Percentiles rank a stretch among this genome's conserved stretches.
Conservation (phyloP, 2,797 vertebrate species). For the Holocentrus rufus region DNA sequence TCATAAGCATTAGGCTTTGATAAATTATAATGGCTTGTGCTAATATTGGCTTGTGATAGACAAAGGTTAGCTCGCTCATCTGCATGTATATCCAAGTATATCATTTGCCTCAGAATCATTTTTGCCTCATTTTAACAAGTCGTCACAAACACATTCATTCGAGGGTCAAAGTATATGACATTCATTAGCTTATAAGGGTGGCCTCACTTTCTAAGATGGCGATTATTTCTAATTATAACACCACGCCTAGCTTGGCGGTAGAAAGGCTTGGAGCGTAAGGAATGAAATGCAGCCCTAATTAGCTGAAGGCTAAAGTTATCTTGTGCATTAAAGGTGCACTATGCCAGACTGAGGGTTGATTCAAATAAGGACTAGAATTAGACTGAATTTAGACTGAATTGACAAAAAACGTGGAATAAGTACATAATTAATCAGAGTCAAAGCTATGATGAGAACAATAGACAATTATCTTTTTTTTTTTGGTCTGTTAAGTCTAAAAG, state of each 20-base stretch:
- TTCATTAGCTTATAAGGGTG: slow-evolving; percentile 6
- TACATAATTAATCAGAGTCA: too few relatives aligned
- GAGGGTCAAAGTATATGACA: slow-evolving; percentile 54
- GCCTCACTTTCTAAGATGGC: slow-evolving; percentile 38
- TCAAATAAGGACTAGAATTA: too few relatives aligned
- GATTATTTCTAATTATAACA: slow-evolving; percentile 45
- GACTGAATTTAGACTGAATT: too few relatives aligned
- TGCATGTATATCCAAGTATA: slow-evolving; percentile 49
- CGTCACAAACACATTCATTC: slow-evolving; percentile 26
- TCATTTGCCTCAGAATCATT: slow-evolving; percentile 59
- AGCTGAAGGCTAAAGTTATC: neutral
- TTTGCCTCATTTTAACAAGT: slow-evolving; percentile 49
- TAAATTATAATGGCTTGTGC: slow-evolving; percentile 71
- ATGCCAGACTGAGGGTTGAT: too few relatives aligned
- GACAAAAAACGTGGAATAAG: too few relatives aligned
- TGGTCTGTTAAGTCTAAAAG: too few relatives aligned
- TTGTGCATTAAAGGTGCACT: slow-evolving; percentile 27
- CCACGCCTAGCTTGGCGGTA: neutral
- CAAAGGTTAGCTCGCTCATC: slow-evolving; percentile 74
- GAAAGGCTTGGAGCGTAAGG: neutral
- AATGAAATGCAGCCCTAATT: slow-evolving; percentile 8
- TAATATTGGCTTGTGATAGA: slow-evolving; percentile 73
- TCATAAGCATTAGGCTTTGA: slow-evolving; percentile 73
- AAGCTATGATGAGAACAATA: too few relatives aligned
- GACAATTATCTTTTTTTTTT: too few relatives aligned